Conservation (phyloP, 2,797 vertebrate genomes). For the Hemibagrus guttatus region DNA sequence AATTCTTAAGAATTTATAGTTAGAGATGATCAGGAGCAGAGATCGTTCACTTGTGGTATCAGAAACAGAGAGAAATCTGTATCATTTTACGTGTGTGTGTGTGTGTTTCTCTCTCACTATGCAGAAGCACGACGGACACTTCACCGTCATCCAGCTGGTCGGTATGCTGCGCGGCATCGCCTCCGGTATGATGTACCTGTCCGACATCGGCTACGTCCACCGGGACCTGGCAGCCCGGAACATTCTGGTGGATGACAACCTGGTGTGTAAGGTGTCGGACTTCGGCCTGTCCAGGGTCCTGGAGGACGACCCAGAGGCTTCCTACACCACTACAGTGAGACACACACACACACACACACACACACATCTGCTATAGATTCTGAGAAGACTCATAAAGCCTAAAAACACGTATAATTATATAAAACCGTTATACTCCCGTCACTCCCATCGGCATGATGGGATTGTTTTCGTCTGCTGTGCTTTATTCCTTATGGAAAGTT, state of each 20-base stretch:
- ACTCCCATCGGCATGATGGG: too few relatives aligned
- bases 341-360: conserved; percentile 20
- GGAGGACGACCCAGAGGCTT: conserved; percentile 92
- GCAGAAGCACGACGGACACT: conserved; percentile 77
- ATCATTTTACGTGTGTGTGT: background rate
- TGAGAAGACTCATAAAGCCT: background rate
- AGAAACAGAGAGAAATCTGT: background rate
- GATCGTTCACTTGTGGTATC: background rate
- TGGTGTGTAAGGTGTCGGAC: conserved; percentile 96
- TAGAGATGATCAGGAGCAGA: background rate
- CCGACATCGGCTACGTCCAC: conserved; percentile 96
- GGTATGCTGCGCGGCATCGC: conserved; percentile 78
- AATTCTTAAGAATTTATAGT: background rate
- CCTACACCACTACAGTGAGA: conserved; percentile 90
- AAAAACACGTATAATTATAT: background rate
- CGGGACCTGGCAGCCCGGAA: conserved; percentile 95
- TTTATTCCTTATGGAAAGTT: background rate
- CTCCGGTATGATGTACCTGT: conserved; percentile 90
- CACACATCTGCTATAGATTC: background rate
- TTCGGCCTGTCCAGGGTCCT: conserved; percentile 94
- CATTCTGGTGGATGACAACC: conserved; percentile 86
- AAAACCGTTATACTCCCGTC: too few relatives aligned
- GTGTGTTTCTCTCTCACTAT: background rate
- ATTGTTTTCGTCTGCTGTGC: background rate
- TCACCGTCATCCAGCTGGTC: conserved; percentile 77